Evolutionary conservation across 2,888 invertebrate genomes (phyloP), one percentile per base, ranked within the genome.

Genomic region (Fragum sueziense): DNA sequence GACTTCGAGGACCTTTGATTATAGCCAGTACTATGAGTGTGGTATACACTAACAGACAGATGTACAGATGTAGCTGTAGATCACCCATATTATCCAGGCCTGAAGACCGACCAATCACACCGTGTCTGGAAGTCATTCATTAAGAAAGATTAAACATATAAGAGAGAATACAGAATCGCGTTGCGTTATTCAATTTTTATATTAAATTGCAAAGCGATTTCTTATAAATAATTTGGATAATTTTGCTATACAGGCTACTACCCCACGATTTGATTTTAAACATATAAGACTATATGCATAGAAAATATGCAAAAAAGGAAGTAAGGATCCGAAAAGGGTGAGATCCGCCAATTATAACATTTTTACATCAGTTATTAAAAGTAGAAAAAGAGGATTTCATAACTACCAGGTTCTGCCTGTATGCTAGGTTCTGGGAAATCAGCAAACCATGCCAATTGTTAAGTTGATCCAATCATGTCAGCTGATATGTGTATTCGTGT

Each of bases 1-100:
- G 73, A 22, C 62, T 73, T 54, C 65, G 52, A 3, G 62, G 62
- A 14, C 73, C 73, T 52, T 62, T 73, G 7, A 65, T 73, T 1
- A 73, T 67, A n/a, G 73, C 73, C 17, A 73, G 51, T 25, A 73
- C 73, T 27, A 73, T 62, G 31, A 67, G 62, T 6, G 62, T 31
- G 52, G 41, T 51, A 52, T 51, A 62, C 6, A 73, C 2, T 22
- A 73, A 29, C 6, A 33, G 22, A 27, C 73, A 65, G 14, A 73
- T 37, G 34, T 62, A 62, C 3, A 73, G 73, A 67, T 73, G 73
- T 0, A 67, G 27, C 22, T 73, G 73, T 14, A 73, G 20, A 6
- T 62, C 9, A 17, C 73, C 73, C 34, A 73, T 25, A 25, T 73
- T 67, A 3, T 73, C 65, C 1, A 73, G 73, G 0, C 73, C 73